A percentile compares a stretch with the other conserved stretches of the same genome.
Evolutionary conservation across 2,113 vertebrate genomes (phyloP).

Genomic region (Pandion haliaetus): DNA sequence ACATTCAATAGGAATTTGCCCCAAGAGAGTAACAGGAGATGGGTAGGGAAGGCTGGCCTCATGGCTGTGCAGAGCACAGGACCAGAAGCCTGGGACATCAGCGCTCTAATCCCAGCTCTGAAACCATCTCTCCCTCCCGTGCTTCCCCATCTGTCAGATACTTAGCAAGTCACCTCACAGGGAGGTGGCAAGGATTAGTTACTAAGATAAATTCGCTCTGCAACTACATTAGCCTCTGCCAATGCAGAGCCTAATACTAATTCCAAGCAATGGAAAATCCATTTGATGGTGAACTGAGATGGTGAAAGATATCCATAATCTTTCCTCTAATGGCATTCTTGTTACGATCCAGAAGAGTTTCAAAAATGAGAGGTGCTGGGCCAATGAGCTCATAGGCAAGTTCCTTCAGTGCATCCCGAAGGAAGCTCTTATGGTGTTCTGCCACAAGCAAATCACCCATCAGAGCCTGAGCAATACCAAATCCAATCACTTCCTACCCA

Average conservation of each 20-base stretch:
- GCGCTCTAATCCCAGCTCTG: neutral
- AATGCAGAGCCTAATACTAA: neutral
- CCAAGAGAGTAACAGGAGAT: neutral
- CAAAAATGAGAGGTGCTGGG: neutral
- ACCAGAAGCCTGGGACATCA: neutral
- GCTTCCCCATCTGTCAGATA: constrained; percentile 14
- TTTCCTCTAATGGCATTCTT: neutral
- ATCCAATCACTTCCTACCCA: neutral
- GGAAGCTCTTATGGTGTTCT: neutral
- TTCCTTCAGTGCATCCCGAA: neutral
- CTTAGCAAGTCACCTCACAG: constrained; percentile 7
- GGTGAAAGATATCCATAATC: neutral
- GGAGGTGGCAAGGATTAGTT: constrained; percentile 18
- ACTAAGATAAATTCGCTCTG: neutral
- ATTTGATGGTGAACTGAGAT: neutral
- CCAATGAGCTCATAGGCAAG: neutral
- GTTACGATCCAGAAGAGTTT: neutral
- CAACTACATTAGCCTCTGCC: neutral
- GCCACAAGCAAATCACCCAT: neutral
- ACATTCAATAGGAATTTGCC: neutral
- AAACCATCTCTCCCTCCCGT: neutral
- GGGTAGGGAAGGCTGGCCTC: neutral
- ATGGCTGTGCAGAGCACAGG: neutral
- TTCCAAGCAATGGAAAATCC: constrained; percentile 6
- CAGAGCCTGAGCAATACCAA: neutral